Evolutionary conservation across 2,888 invertebrate species (phyloP).

Genomic region (Chymomyza fuscimana): DNA sequence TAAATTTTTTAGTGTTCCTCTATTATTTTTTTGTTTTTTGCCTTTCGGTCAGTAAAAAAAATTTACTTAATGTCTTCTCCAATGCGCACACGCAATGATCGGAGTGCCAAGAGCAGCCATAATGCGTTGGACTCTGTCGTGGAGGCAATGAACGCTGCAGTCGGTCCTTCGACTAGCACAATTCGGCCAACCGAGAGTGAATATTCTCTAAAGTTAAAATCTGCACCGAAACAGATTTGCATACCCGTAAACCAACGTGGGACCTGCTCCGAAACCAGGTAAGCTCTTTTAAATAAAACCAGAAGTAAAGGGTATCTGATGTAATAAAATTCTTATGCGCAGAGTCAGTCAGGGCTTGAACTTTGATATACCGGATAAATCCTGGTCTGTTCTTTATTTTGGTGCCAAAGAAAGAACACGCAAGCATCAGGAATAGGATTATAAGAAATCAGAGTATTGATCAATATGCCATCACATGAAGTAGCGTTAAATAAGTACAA

Average conservation of each 20-base stretch:
- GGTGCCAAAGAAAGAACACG: conserved; percentile 39
- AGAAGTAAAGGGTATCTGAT: not conserved
- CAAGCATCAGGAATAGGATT: conserved; percentile 28
- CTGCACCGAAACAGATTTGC: conserved; percentile 55
- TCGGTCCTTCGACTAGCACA: too few relatives aligned
- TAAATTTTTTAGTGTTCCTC: not conserved
- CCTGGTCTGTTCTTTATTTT: conserved; percentile 61
- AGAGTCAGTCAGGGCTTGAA: conserved; percentile 22
- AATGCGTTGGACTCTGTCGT: not conserved
- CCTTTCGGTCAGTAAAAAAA: not conserved
- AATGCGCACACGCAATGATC: conserved; percentile 29
- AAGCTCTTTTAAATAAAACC: conserved; percentile 8
- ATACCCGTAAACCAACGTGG: conserved; percentile 49
- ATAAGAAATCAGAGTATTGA: not conserved
- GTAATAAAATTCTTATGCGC: not conserved
- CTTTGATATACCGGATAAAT: conserved; percentile 59
- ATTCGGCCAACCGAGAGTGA: conserved; percentile 26
- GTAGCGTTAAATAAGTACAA: not conserved
- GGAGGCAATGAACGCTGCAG: too few relatives aligned
- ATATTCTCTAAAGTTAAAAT: conserved; percentile 49
- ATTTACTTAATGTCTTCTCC: conserved; percentile 32
- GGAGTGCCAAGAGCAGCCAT: conserved; percentile 23
- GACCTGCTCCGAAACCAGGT: conserved; percentile 47
- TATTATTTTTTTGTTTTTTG: not conserved
- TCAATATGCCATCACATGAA: not conserved